Conservation (phyloP, 64 coral and sea anemone species). For the Stylophora pistillata region DNA sequence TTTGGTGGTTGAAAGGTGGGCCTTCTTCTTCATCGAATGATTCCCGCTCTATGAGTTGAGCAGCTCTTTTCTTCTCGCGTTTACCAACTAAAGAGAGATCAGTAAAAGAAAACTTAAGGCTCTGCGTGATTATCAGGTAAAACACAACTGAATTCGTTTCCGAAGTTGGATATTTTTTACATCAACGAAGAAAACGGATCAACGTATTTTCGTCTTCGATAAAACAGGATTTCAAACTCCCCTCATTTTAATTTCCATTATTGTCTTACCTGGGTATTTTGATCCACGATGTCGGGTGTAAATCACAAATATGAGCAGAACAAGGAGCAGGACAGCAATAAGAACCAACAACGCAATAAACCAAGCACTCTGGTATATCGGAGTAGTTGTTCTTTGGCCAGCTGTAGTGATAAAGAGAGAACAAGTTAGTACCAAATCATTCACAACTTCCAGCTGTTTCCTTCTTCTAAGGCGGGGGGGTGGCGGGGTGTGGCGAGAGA, state of each 20-base stretch:
- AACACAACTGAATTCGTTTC: too few relatives aligned
- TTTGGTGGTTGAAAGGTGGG: neutral
- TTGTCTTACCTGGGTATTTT: conserved; percentile 59
- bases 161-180: too few relatives aligned
- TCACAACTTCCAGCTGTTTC: too few relatives aligned
- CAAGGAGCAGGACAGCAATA: conserved; percentile 27
- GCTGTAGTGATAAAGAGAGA: neutral
- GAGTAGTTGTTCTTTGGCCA: conserved; percentile 14
- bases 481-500: too few relatives aligned
- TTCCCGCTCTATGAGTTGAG: conserved; percentile 4
- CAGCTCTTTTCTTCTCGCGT: conserved; percentile 49
- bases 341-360: conserved; percentile 60
- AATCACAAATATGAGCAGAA: conserved; percentile 40
- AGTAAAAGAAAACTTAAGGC: neutral
- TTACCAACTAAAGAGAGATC: conserved; percentile 47
- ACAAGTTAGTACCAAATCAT: too few relatives aligned
- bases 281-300: conserved; percentile 35
- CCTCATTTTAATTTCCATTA: neutral
- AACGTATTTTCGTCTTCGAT: too few relatives aligned
- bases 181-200: too few relatives aligned
- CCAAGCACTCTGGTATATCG: conserved; percentile 51
- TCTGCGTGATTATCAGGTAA: too few relatives aligned
- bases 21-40: conserved; percentile 51
- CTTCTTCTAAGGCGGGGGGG: too few relatives aligned
- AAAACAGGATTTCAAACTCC: too few relatives aligned